Conservation (phyloP, 2,113 vertebrate species). For the Marcusenius ussheri region DNA sequence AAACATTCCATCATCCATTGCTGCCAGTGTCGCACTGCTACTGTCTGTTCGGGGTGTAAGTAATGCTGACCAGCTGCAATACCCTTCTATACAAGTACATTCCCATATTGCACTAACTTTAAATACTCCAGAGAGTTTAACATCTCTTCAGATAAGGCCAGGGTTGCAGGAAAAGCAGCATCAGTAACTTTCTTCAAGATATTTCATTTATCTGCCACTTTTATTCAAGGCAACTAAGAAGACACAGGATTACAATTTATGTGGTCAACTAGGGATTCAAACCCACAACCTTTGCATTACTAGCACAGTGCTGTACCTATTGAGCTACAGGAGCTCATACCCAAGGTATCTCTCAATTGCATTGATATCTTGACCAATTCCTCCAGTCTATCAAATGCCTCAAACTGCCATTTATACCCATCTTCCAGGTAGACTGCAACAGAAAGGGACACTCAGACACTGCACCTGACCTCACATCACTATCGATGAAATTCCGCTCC, state of each 20-base stretch:
- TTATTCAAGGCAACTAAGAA: neutral
- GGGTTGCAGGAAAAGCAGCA: neutral
- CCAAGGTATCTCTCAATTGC: neutral
- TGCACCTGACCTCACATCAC: neutral
- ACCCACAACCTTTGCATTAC: neutral
- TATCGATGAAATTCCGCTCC: neutral
- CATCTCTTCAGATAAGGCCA: neutral
- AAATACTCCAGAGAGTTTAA: neutral
- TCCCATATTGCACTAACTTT: neutral
- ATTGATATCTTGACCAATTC: neutral
- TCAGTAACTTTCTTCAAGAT: neutral
- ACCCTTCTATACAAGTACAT: neutral
- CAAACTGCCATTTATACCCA: neutral
- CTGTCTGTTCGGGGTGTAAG: neutral
- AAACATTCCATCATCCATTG: neutral
- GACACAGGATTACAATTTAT: neutral
- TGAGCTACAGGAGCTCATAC: neutral
- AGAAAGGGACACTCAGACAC: neutral
- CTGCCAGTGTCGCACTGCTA: neutral
- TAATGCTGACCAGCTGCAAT: neutral
- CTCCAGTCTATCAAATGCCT: neutral
- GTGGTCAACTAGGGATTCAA: neutral
- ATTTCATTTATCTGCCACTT: neutral
- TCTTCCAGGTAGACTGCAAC: neutral
- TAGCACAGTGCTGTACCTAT: neutral